Conservation (phyloP, 2,888 invertebrate species). For the Chesias legatella region DNA sequence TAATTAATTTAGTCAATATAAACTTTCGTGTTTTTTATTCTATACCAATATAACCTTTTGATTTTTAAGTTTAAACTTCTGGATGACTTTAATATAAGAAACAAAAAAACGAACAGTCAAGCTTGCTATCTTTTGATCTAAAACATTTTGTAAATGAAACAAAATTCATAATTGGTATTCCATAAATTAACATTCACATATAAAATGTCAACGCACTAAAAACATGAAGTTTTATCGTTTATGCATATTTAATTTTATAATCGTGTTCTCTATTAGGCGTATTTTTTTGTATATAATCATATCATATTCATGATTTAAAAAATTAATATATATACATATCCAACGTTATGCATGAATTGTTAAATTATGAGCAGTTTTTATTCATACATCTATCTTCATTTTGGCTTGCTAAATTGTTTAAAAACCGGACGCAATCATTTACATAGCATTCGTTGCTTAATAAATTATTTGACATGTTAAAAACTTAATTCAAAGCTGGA, state of each 20-base stretch:
- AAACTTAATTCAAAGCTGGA: neutral
- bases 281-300: conserved; percentile 11
- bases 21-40: too few relatives aligned
- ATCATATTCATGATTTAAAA: conserved; percentile 15
- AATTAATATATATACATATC: conserved; percentile 26
- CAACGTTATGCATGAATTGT: conserved; percentile 2
- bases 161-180: too few relatives aligned
- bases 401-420: conserved; percentile 12
- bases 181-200: conserved; percentile 22
- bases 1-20: too few relatives aligned
- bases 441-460: neutral
- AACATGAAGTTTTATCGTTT: conserved; percentile 21
- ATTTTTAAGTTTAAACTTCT: too few relatives aligned
- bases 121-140: conserved; percentile 5
- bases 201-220: conserved; percentile 24
- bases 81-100: too few relatives aligned
- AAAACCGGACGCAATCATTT: neutral
- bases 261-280: conserved; percentile 10
- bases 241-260: conserved; percentile 20
- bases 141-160: conserved; percentile 1
- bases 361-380: conserved; percentile 11
- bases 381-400: conserved; percentile 9
- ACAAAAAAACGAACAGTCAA: too few relatives aligned
- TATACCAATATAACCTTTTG: too few relatives aligned
- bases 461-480: neutral